Evolutionary conservation across 2,888 invertebrate species (phyloP).

Genomic region (Epiblema foenella): DNA sequence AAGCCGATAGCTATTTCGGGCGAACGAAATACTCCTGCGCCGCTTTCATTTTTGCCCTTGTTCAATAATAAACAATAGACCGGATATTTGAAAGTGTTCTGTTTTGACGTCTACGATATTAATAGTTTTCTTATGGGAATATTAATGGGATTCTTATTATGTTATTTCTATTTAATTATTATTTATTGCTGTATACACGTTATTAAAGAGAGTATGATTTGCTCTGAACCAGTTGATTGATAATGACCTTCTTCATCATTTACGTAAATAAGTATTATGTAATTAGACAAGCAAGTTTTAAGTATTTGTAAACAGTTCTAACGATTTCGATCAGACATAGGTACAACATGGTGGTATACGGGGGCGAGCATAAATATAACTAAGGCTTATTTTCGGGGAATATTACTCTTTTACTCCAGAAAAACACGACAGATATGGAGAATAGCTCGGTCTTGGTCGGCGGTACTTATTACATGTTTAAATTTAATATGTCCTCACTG

Average conservation of each 20-base stretch:
- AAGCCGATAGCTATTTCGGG: conserved; percentile 78
- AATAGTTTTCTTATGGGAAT: conserved; percentile 68
- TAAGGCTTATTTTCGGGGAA: too few species aligned
- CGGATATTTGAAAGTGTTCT: conserved; percentile 69
- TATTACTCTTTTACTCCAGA: too few species aligned
- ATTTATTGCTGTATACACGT: neutral
- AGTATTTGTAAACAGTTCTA: too few species aligned
- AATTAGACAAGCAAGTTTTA: too few species aligned
- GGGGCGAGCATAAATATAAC: too few species aligned
- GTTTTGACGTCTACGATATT: conserved; percentile 69
- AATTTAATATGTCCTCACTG: neutral
- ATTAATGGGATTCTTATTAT: conserved; percentile 50
- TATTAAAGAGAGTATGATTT: neutral
- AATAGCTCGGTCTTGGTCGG: too few species aligned
- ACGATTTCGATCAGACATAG: too few species aligned
- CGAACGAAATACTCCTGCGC: conserved; percentile 71
- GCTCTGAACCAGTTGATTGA: neutral
- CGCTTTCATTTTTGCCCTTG: conserved; percentile 75
- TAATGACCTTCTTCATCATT: neutral
- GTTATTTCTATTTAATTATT: conserved; percentile 16
- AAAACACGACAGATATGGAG: too few species aligned
- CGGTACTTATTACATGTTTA: neutral
- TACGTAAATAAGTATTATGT: too few species aligned
- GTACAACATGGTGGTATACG: too few species aligned
- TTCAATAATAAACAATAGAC: conserved; percentile 72